These are phyloP conservation scores for Lanius ludovicianus DNA, from an alignment of 2,113 vertebrate species.

Conservation along the genomic window DNA sequence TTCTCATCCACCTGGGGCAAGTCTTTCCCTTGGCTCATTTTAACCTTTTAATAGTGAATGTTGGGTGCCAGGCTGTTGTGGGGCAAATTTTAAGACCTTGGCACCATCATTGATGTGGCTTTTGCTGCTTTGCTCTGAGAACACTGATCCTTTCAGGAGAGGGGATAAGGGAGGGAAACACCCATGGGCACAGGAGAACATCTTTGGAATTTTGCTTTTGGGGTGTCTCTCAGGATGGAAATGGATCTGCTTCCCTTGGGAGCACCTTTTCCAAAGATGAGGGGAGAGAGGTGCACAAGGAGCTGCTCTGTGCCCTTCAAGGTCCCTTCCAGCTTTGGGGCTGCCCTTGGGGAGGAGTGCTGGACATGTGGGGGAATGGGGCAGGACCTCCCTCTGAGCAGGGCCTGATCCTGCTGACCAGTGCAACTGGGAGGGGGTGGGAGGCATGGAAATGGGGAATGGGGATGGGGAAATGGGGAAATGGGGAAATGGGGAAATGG, in stretches of 20 bases:
- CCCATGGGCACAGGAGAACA: not conserved
- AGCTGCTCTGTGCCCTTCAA: not conserved
- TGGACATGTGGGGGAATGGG: rapidly evolving
- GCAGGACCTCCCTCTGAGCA: not conserved
- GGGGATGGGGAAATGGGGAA: too few species aligned
- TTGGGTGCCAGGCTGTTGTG: not conserved
- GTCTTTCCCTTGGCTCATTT: not conserved
- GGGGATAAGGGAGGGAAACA: not conserved
- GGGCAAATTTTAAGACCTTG: not conserved
- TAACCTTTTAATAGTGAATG: not conserved
- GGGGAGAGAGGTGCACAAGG: not conserved
- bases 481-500: not conserved
- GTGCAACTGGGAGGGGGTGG: not conserved
- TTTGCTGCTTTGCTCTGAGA: not conserved
- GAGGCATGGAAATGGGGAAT: not conserved
- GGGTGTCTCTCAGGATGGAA: not conserved
- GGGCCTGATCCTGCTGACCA: not conserved
- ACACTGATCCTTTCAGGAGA: not conserved
- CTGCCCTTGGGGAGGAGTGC: not conserved
- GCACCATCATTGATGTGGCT: not conserved
- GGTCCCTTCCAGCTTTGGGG: not conserved
- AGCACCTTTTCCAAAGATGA: not conserved
- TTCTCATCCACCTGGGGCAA: not conserved
- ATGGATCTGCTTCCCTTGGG: not conserved
- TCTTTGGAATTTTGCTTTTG: not conserved